Evolutionary conservation across 2,113 vertebrate genomes (phyloP).

Genomic region (Pao palembangensis): DNA sequence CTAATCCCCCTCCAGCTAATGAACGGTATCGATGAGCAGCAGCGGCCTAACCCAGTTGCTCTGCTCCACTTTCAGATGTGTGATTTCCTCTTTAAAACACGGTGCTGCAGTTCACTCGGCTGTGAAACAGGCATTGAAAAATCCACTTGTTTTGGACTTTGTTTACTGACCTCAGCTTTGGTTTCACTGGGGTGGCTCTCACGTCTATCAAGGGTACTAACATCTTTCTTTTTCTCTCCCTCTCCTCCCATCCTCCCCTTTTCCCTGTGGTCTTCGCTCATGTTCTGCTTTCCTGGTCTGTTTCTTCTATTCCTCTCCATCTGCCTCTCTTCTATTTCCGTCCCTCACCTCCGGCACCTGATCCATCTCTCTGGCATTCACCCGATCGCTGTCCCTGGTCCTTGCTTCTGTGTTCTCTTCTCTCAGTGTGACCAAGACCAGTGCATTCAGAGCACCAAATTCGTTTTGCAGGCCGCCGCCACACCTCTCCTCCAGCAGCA

Average conservation of each 20-base stretch:
- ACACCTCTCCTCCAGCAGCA: slow-evolving; percentile 93
- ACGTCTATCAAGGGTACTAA: slow-evolving; percentile 74
- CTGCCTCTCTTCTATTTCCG: slow-evolving; percentile 30
- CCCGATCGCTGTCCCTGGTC: background rate
- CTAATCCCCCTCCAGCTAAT: slow-evolving; percentile 29
- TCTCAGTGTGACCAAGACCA: slow-evolving; percentile 97
- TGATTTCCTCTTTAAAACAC: slow-evolving; percentile 28
- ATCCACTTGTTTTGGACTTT: slow-evolving; percentile 22
- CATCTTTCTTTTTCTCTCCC: slow-evolving; percentile 51
- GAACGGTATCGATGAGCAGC: slow-evolving; percentile 27
- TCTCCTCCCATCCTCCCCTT: slow-evolving; percentile 5
- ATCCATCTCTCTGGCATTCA: slow-evolving; percentile 10
- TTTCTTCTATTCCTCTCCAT: background rate
- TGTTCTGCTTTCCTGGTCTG: background rate
- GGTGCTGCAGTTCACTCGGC: slow-evolving; percentile 35
- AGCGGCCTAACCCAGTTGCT: slow-evolving; percentile 44
- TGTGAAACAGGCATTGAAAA: slow-evolving; percentile 22
- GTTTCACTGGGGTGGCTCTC: slow-evolving; percentile 28
- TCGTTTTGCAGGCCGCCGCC: slow-evolving; percentile 97
- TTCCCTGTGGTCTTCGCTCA: slow-evolving; percentile 12
- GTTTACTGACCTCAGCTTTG: slow-evolving; percentile 27
- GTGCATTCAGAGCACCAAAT: slow-evolving; percentile 99
- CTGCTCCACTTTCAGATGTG: slow-evolving; percentile 28
- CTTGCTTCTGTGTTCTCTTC: background rate
- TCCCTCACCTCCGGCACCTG: slow-evolving; percentile 1